These are phyloP conservation scores for Halocynthia roretzi DNA, from an alignment of 23 tunicate species.

Conservation along the genomic window DNA sequence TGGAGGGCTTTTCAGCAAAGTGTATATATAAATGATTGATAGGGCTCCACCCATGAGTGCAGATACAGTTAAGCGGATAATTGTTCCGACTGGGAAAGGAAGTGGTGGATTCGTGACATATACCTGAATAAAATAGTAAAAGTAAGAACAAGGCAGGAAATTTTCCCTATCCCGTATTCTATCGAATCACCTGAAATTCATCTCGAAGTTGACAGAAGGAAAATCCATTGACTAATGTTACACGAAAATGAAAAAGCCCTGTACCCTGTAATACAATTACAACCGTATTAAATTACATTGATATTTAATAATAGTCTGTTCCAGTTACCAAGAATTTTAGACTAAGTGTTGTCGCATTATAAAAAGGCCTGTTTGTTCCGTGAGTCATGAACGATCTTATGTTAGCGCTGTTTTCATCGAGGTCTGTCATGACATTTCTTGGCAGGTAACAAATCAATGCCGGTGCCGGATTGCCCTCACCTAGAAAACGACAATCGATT, in stretches of 20 bases:
- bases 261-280: constrained; percentile 32
- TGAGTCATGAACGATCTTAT: constrained; percentile 17
- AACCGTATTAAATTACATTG: not conserved
- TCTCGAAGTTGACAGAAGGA: constrained; percentile 53
- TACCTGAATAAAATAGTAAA: constrained; percentile 20
- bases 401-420: not conserved
- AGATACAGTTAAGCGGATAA: constrained; percentile 49
- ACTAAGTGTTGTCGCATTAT: constrained; percentile 29
- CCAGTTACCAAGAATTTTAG: constrained; percentile 30
- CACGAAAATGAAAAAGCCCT: constrained; percentile 63
- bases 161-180: not conserved
- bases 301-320: not conserved
- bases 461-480: not conserved
- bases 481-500: not conserved
- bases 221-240: constrained; percentile 35
- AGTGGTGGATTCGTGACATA: constrained; percentile 75
- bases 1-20: not conserved
- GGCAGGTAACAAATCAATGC: not conserved
- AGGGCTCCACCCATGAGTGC: constrained; percentile 33
- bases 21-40: constrained; percentile 36
- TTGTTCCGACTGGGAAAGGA: constrained; percentile 62
- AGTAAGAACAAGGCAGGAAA: not conserved
- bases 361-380: constrained; percentile 20
- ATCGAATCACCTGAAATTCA: constrained; percentile 55
- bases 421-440: not conserved